phyloP scores from a whole-genome alignment of 2,888 invertebrate genomes.

The Campopleginae sp. region DNA sequence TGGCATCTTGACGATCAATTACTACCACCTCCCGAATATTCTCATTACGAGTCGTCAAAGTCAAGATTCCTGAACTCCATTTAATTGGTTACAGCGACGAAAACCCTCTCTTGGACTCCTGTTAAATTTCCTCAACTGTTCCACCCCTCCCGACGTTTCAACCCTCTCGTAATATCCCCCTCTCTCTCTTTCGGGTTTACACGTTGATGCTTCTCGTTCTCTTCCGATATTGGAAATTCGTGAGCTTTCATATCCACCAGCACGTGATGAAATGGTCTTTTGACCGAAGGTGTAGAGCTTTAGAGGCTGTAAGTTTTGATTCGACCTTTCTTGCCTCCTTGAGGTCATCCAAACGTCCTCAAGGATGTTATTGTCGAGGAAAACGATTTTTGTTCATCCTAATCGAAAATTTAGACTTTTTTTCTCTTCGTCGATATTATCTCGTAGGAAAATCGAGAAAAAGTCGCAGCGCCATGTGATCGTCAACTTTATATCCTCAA shows the following conservation, averaged over 20 bases:
- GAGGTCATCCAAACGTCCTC: background rate
- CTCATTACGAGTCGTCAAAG: conserved; percentile 36
- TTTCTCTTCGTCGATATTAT: background rate
- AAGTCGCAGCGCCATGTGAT: background rate
- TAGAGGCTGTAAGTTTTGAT: background rate
- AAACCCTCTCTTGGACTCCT: background rate
- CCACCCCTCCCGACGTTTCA: background rate
- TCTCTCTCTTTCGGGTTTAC: background rate
- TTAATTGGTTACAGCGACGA: conserved; percentile 23
- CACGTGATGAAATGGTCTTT: conserved; percentile 23
- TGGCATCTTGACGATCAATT: conserved; percentile 4
- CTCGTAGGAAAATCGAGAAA: background rate
- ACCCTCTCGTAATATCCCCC: background rate
- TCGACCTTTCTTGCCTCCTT: background rate
- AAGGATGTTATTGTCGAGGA: background rate
- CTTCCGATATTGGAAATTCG: conserved; percentile 37
- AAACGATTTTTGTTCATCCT: background rate
- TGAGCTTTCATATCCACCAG: conserved; percentile 27
- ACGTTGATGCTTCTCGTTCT: background rate
- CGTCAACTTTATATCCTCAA: conserved; percentile 22
- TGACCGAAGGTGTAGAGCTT: background rate
- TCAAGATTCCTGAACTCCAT: conserved; percentile 16
- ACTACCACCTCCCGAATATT: background rate
- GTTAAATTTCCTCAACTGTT: conserved; percentile 4
- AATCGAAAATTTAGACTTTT: background rate